These are phyloP conservation scores for Lasiurus cinereus DNA, from an alignment of 2,113 vertebrate species.

Conservation along the genomic window DNA sequence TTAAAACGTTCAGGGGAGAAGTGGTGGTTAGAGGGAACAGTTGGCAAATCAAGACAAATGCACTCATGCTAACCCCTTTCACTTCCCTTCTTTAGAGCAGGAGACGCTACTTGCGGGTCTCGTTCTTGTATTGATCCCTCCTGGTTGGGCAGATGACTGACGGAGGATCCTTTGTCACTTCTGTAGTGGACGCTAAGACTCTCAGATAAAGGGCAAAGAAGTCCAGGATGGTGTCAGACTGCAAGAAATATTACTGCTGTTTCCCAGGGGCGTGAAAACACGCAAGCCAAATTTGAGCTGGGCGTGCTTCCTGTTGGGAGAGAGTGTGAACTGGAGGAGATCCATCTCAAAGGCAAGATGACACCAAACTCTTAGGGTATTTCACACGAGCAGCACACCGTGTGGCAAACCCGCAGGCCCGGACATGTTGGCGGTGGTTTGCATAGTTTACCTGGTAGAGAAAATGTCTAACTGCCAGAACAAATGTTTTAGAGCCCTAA, in stretches of 20 bases:
- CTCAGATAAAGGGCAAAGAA: neutral
- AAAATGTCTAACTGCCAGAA: constrained; percentile 43
- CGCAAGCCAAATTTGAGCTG: neutral
- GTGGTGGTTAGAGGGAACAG: neutral
- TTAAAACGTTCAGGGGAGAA: neutral
- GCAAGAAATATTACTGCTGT: neutral
- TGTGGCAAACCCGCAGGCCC: neutral
- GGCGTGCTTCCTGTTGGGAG: constrained; percentile 35
- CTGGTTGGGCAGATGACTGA: neutral
- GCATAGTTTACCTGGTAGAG: constrained; percentile 54
- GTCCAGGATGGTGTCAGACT: neutral
- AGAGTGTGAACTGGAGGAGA: neutral
- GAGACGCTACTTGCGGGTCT: neutral
- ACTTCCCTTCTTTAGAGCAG: neutral
- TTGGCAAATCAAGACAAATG: neutral
- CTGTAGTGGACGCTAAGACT: neutral
- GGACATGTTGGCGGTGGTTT: neutral
- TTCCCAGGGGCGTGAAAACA: neutral
- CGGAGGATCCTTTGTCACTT: neutral
- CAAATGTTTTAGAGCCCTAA: constrained; percentile 17
- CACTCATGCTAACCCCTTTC: neutral
- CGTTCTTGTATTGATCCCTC: neutral
- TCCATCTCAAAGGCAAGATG: neutral
- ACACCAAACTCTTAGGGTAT: neutral
- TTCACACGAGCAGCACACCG: neutral